A percentile compares a stretch with the other conserved stretches of the same genome.
Evolutionary conservation across 2,113 vertebrate species (phyloP).

Genomic region (Propithecus coquereli): DNA sequence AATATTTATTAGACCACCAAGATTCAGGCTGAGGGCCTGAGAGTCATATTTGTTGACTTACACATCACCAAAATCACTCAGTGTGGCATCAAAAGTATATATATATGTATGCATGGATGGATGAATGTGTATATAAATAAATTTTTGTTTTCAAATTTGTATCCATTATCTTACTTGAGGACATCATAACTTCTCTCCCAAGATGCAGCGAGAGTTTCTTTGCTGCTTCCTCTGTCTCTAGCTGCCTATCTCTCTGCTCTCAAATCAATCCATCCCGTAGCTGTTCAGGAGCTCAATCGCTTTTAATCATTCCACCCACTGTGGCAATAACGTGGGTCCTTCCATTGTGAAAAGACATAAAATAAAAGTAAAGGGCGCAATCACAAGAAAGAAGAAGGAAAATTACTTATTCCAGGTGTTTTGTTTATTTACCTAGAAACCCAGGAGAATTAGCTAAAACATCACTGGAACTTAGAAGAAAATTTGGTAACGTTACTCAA

Average conservation of each 20-base stretch:
- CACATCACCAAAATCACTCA: neutral
- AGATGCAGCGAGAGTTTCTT: neutral
- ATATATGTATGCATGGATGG: neutral
- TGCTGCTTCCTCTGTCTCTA: neutral
- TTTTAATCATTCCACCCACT: neutral
- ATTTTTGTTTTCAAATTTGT: neutral
- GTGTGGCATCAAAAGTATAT: neutral
- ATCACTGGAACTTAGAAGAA: neutral
- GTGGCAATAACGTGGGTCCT: neutral
- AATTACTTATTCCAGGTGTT: neutral
- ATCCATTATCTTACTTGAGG: neutral
- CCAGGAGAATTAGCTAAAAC: neutral
- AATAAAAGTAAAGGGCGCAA: neutral
- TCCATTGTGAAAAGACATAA: neutral
- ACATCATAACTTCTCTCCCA: neutral
- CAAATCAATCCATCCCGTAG: neutral
- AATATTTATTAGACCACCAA: constrained; percentile 19
- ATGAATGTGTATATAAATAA: neutral
- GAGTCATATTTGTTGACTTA: neutral
- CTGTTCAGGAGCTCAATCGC: neutral
- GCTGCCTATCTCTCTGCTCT: neutral
- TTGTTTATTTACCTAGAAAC: neutral
- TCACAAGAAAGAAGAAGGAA: neutral
- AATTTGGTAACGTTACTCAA: neutral
- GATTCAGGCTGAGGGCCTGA: neutral